Evolutionary conservation across 2,797 vertebrate species (phyloP).

Genomic region (Onychomys arenicola): DNA sequence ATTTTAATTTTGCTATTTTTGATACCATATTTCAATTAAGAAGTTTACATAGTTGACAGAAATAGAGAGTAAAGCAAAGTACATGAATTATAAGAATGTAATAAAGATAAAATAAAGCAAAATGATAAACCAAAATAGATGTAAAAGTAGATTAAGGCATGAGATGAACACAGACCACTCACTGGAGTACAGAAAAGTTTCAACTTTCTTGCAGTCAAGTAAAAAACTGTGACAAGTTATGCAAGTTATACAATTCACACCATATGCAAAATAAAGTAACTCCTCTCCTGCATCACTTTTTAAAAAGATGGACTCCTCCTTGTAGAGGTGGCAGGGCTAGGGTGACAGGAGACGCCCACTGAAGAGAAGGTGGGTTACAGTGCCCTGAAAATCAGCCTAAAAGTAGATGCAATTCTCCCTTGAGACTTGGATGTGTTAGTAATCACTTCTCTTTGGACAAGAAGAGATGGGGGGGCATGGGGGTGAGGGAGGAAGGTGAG

Average conservation of each 20-base stretch:
- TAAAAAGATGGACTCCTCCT: not conserved
- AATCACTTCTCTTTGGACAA: not conserved
- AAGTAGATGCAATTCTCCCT: not conserved
- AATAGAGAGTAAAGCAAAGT: slow-evolving; percentile 36
- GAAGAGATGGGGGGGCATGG: too few relatives aligned
- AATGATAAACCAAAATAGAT: not conserved
- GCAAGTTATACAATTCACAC: slow-evolving; percentile 43
- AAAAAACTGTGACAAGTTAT: slow-evolving; percentile 40
- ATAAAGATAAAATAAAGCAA: slow-evolving; percentile 44
- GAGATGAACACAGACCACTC: not conserved
- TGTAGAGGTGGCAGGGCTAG: slow-evolving; percentile 45
- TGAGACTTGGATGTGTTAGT: not conserved
- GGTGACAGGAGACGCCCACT: not conserved
- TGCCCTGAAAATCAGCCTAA: not conserved
- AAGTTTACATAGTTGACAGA: slow-evolving; percentile 60
- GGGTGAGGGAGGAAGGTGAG: too few relatives aligned
- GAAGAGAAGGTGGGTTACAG: slow-evolving; percentile 33
- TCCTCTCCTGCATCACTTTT: slow-evolving; percentile 31
- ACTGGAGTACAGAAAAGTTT: not conserved
- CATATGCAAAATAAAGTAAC: slow-evolving; percentile 46
- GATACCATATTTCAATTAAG: not conserved
- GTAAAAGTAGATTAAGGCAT: not conserved
- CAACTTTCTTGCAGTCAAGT: slow-evolving; percentile 32
- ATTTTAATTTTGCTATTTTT: slow-evolving; percentile 38
- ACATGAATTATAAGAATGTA: not conserved